phyloP scores from a whole-genome alignment of 2,888 invertebrate genomes.

The Sisyra terminalis region DNA sequence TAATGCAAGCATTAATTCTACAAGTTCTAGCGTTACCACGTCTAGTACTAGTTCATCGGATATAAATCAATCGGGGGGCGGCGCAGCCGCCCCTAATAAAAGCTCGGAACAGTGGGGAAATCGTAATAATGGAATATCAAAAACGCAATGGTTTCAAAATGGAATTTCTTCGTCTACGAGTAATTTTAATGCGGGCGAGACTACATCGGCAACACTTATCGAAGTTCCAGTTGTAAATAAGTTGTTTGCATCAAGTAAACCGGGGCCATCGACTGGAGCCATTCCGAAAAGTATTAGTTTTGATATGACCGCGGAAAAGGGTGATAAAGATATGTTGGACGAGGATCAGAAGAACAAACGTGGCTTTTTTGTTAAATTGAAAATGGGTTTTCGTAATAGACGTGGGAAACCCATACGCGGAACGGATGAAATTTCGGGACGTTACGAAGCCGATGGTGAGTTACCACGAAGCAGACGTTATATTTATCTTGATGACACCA shows the following conservation, averaged over 20 bases:
- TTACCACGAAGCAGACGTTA: slow-evolving; percentile 12
- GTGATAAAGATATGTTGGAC: slow-evolving; percentile 40
- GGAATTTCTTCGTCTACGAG: slow-evolving; percentile 9
- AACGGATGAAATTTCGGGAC: slow-evolving; percentile 24
- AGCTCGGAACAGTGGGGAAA: slow-evolving; percentile 19
- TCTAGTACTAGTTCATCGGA: slow-evolving; percentile 30
- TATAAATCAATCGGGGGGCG: slow-evolving; percentile 16
- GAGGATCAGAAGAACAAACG: slow-evolving; percentile 37
- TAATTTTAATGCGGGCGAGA: slow-evolving; percentile 21
- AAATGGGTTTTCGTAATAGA: slow-evolving; percentile 47
- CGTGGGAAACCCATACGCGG: slow-evolving; percentile 35
- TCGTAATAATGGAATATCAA: slow-evolving; percentile 11
- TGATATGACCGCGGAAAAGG: slow-evolving; percentile 74
- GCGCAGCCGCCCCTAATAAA: slow-evolving; percentile 11
- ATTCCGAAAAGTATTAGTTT: slow-evolving; percentile 87
- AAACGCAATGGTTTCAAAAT: slow-evolving; percentile 22
- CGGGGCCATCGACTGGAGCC: slow-evolving; percentile 54
- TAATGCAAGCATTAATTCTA: slow-evolving; percentile 33
- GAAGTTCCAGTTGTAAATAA: not conserved
- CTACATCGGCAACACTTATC: slow-evolving; percentile 18
- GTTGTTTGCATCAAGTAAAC: slow-evolving; percentile 20
- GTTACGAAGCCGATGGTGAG: slow-evolving; percentile 16
- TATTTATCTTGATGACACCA: slow-evolving; percentile 1
- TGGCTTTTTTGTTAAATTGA: slow-evolving; percentile 57
- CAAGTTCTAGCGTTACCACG: slow-evolving; percentile 26